phyloP scores from a whole-genome alignment of 2,888 invertebrate species.

The Brenthis daphne region DNA sequence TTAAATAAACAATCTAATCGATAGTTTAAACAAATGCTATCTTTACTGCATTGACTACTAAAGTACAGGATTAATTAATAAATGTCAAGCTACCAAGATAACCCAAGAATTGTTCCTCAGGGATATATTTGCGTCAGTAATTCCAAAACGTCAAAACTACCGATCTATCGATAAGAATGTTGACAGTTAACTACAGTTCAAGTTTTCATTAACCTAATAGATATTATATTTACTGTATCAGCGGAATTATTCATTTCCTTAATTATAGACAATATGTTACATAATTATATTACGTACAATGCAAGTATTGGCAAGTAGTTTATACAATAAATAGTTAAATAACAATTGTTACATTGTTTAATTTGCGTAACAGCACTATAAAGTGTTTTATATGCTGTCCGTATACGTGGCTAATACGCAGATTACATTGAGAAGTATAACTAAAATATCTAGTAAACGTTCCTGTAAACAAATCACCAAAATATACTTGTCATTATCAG shows the following conservation, averaged over 20 bases:
- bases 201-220: conserved; percentile 62
- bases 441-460: too few species aligned
- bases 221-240: conserved; percentile 43
- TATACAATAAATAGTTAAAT: conserved; percentile 5
- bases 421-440: too few species aligned
- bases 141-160: conserved; percentile 52
- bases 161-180: conserved; percentile 51
- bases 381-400: too few species aligned
- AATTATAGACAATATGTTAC: conserved; percentile 20
- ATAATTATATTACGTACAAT: conserved; percentile 16
- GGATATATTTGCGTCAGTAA: conserved; percentile 66
- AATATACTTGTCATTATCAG: neutral
- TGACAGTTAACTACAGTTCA: conserved; percentile 55
- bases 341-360: neutral
- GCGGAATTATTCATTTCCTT: conserved; percentile 38
- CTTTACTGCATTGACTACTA: conserved; percentile 28
- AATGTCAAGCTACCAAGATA: conserved; percentile 56
- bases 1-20: conserved; percentile 33
- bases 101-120: conserved; percentile 58
- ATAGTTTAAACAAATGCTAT: conserved; percentile 29
- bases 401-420: too few species aligned
- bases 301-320: neutral
- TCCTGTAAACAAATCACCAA: too few species aligned
- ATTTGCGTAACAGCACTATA: neutral
- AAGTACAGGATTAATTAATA: conserved; percentile 57